Evolutionary conservation across 2,888 invertebrate genomes (phyloP), one percentile per base, ranked within the genome.

Genomic region (Gnatocerus cornutus): DNA sequence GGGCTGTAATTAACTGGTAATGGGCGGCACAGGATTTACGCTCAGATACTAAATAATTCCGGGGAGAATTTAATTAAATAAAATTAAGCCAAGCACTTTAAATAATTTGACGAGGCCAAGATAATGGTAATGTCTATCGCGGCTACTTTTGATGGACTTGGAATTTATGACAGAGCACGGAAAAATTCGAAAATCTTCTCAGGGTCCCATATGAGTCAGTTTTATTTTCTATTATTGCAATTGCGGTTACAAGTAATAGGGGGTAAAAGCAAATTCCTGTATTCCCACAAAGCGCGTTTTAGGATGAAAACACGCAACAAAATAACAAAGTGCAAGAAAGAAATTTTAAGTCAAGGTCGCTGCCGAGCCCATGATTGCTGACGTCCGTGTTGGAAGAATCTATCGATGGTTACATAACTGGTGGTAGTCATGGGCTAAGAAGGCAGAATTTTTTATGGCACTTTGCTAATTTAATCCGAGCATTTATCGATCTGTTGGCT

Each of bases 291-390:
- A 21, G 2, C 21, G 2, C 21, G 21, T 21, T 21, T 21, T 21
- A 1, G 30, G 37, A 37, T n/a, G 37, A 6, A 37, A 37, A 37
- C 37, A 37, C 37, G 37, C 37, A n/a, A 37, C 37, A 37, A 37
- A 37, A 37, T 37, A 37, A 37, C 37, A n/a, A 55, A 55, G 55
- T 55, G 53, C 27, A 43, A 39, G 29, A 37, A 12, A 37, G 33
- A 53, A 53, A 56, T 56, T 56, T 43, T 29, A 56, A 48, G 59
- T 33, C 59, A 48, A 61, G 59, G 59, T 46, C 59, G 46, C 30
- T 61, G 59, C 59, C 59, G 46, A 58, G 30, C 58, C 58, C 58
- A 58, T 41, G 1, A 21, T 61, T 12, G 33, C 21, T 21, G 46
- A 21, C 59, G n/a, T 46, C 7, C 13, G 45, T 53, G 33, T 53